Conservation (phyloP, 2,888 invertebrate genomes). For the Drosophila recens region DNA sequence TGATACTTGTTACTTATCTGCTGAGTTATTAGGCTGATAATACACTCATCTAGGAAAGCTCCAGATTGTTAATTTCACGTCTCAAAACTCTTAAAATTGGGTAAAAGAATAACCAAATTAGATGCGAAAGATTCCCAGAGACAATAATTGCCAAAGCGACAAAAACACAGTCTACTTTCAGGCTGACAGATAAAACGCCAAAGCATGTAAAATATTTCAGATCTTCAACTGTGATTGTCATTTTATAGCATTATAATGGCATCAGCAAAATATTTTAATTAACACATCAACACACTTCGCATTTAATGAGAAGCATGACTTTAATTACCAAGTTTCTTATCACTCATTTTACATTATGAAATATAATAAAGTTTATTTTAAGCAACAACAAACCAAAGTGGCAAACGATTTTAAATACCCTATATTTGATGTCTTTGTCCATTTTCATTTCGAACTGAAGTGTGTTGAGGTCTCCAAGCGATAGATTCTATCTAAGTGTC, state of each 20-base stretch:
- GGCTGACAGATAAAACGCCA: neutral
- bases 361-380: too few relatives aligned
- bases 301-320: neutral
- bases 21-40: too few relatives aligned
- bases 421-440: too few relatives aligned
- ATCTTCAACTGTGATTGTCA: neutral
- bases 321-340: too few relatives aligned
- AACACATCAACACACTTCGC: slow-evolving; percentile 12
- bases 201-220: neutral
- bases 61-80: too few relatives aligned
- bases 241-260: neutral
- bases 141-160: neutral
- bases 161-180: neutral
- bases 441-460: neutral
- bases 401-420: too few relatives aligned
- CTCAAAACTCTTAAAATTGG: neutral
- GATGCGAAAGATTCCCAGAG: neutral
- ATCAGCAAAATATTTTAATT: slow-evolving; percentile 18
- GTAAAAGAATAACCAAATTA: neutral
- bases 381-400: too few relatives aligned
- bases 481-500: neutral
- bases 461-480: neutral
- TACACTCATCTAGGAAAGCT: too few relatives aligned
- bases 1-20: too few relatives aligned
- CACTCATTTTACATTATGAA: too few relatives aligned